Conservation (phyloP, 2,888 invertebrate species). For the Alentia gelatinosa region DNA sequence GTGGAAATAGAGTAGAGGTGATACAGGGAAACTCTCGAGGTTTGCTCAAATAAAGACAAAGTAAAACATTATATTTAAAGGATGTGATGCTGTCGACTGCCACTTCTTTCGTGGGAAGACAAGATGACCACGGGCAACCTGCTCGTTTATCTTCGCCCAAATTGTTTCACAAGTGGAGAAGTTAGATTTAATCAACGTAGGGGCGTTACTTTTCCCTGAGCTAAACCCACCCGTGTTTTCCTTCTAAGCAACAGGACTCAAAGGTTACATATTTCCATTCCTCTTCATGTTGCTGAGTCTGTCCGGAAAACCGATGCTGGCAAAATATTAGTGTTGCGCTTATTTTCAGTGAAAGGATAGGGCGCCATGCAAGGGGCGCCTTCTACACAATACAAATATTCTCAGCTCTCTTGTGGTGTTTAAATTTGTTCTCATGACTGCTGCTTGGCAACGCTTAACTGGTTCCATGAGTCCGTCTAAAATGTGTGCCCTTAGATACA, state of each 20-base stretch:
- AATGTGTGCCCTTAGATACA: not conserved
- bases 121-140: not conserved
- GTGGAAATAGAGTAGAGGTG: too few species aligned
- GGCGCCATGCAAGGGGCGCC: not conserved
- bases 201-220: not conserved
- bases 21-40: too few species aligned
- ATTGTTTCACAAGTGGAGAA: not conserved
- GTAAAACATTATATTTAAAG: too few species aligned
- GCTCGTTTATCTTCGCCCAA: not conserved
- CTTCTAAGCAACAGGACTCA: not conserved
- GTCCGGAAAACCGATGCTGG: not conserved
- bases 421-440: not conserved
- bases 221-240: not conserved
- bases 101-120: not conserved
- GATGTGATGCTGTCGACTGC: too few species aligned
- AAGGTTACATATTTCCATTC: not conserved
- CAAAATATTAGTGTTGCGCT: not conserved
- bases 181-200: not conserved
- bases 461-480: constrained; percentile 11
- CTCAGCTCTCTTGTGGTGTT: not conserved
- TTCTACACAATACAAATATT: not conserved
- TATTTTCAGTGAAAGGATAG: not conserved
- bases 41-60: too few species aligned
- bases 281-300: not conserved
- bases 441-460: not conserved